Evolutionary conservation across 2,888 invertebrate genomes (phyloP).

Genomic region (Hemicrepidius hirtus): DNA sequence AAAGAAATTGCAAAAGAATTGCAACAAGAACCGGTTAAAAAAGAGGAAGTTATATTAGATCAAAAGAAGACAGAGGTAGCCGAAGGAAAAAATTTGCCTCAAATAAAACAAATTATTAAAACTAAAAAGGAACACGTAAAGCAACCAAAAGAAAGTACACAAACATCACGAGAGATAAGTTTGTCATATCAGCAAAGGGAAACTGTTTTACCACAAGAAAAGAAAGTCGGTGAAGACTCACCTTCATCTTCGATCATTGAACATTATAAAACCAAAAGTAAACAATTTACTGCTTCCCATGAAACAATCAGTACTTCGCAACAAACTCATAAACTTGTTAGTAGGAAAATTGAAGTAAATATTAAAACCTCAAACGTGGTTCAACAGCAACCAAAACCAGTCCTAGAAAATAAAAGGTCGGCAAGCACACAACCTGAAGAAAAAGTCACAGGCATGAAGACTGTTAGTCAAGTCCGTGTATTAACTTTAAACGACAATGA

Average conservation of each 20-base stretch:
- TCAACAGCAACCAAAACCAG: not conserved
- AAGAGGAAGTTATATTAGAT: too few species aligned
- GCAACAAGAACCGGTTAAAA: not conserved
- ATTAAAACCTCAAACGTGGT: not conserved
- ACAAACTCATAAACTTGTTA: slow-evolving; percentile 3
- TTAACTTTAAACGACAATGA: slow-evolving; percentile 85
- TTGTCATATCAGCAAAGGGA: not conserved
- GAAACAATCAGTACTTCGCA: not conserved
- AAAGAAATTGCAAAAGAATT: not conserved
- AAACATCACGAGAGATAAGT: not conserved
- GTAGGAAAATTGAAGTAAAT: slow-evolving; percentile 2
- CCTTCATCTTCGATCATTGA: slow-evolving; percentile 33
- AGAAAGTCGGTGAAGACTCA: not conserved
- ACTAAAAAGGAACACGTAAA: not conserved
- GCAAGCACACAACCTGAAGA: not conserved
- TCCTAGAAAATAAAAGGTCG: not conserved
- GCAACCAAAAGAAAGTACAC: not conserved
- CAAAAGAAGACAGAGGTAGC: too few species aligned
- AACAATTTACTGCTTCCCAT: not conserved
- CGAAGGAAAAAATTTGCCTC: too few species aligned
- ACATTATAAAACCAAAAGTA: slow-evolving; percentile 23
- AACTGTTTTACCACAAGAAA: not conserved
- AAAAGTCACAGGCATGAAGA: not conserved
- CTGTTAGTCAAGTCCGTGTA: slow-evolving; percentile 75
- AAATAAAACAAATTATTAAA: not conserved